phyloP scores from a whole-genome alignment of 2,888 invertebrate genomes.

The Micropterix aruncella region DNA sequence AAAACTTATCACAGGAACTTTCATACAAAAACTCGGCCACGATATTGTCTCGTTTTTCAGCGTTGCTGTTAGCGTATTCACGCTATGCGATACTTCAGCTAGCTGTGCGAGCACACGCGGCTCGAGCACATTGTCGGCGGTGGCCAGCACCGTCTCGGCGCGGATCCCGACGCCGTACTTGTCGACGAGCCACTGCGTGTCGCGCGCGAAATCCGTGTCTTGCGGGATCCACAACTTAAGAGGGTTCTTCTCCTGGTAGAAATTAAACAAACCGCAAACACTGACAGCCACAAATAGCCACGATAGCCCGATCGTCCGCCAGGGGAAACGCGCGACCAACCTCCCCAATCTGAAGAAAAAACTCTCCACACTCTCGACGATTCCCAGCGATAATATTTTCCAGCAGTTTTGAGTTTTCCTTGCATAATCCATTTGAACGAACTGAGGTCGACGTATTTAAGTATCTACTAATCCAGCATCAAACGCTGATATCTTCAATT shows the following conservation, averaged over 20 bases:
- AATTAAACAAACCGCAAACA: constrained; percentile 44
- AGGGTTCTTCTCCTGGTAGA: constrained; percentile 61
- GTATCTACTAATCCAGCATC: no score
- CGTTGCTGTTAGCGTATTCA: constrained; percentile 25
- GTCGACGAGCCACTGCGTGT: constrained; percentile 58
- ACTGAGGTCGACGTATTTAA: no score
- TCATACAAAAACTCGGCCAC: constrained; percentile 27
- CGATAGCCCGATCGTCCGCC: constrained; percentile 41
- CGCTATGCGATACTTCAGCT: constrained; percentile 34
- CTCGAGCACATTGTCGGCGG: constrained; percentile 51
- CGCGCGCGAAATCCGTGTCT: constrained; percentile 50
- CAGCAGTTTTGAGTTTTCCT: constrained; percentile 22
- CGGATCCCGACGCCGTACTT: constrained; percentile 50
- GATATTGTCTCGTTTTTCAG: constrained; percentile 19
- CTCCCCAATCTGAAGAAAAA: constrained; percentile 45
- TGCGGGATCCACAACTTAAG: constrained; percentile 64
- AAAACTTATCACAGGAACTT: constrained; percentile 31
- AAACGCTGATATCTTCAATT: no score
- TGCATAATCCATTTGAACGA: neutral
- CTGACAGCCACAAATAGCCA: constrained; percentile 41
- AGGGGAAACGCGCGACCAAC: constrained; percentile 42
- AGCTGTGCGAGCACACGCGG: constrained; percentile 40
- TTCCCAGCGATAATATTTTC: constrained; percentile 27
- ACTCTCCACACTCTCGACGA: constrained; percentile 29
- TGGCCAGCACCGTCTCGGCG: constrained; percentile 44